Evolutionary conservation across 92 coral and sea anemone genomes (phyloP), one percentile per base, ranked within the genome.

Genomic region (Actinostola sp.): DNA sequence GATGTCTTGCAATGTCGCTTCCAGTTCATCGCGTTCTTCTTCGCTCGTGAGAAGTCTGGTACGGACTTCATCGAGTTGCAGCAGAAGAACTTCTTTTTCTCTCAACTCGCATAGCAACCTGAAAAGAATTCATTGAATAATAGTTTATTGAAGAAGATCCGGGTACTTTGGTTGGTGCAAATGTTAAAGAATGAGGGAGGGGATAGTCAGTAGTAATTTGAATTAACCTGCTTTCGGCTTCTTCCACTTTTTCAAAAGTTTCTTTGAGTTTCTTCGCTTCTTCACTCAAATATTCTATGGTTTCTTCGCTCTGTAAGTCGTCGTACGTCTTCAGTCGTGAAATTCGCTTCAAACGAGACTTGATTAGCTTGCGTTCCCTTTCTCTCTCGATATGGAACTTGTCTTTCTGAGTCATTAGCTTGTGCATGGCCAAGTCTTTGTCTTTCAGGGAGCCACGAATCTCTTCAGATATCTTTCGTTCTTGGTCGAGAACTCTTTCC

Each of bases 221-320:
- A 17, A 20, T 65, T 39, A 29, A 90, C 96, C 96, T 87, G 79
- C 53, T 66, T 39, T 90, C 96, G 23, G 80, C 84, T 27, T 90
- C 96, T 39, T 85, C 88, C 1, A 90, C 92, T 79, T 79, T 88
- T 61, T 90, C 97, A 52, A 72, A 90, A 17, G 97, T 86, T 59
- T 90, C 97, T 36, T 79, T 78, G 1, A 90, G 90, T 63, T 90
- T 90, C 60, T 63, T 87, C 9, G 90, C 75, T 72, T 90, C 97
- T 63, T 90, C 97, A 33, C 67, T 88, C 56, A 83, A 84, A 67
- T 70, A 80, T 63, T 90, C 97, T 51, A 90, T 52, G 7, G 90
- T 73, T 48, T 90, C 92, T 44, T 76, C 92, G 46, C 81, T 87
- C 39, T 90, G 92, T 26, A 90, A 83, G 55, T 91, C 97, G 70